Evolutionary conservation across 2,113 vertebrate genomes (phyloP).

Genomic region (Leptobrachium leishanense): DNA sequence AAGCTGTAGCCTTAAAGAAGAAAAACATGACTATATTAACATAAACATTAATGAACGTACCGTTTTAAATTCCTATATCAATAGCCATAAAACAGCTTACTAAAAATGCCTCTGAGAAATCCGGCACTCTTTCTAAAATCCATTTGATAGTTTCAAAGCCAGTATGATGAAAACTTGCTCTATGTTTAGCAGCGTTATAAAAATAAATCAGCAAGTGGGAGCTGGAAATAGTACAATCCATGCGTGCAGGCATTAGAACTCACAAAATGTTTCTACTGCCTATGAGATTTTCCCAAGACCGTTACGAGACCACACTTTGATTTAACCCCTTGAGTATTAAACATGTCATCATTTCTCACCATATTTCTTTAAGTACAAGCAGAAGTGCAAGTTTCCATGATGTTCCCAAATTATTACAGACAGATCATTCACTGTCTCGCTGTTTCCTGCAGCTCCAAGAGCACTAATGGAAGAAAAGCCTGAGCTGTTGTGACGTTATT

Average conservation of each 20-base stretch:
- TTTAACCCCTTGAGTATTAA: slow-evolving; percentile 52
- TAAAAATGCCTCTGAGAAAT: background rate
- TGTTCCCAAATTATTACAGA: too few species aligned
- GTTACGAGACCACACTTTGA: slow-evolving; percentile 51
- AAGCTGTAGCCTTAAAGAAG: too few species aligned
- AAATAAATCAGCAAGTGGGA: slow-evolving; percentile 39
- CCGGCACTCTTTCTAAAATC: slow-evolving; percentile 12
- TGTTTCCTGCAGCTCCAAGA: too few species aligned
- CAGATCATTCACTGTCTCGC: too few species aligned
- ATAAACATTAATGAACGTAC: background rate
- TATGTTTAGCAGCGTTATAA: slow-evolving; percentile 37
- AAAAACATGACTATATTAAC: background rate
- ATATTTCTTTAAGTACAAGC: too few species aligned
- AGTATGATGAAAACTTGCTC: slow-evolving; percentile 31
- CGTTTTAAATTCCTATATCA: background rate
- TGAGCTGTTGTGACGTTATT: too few species aligned
- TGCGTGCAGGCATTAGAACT: slow-evolving; percentile 25
- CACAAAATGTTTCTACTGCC: background rate
- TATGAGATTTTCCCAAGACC: background rate
- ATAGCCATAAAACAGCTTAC: background rate
- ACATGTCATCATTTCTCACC: too few species aligned
- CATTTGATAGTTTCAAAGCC: slow-evolving; percentile 12
- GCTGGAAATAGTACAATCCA: slow-evolving; percentile 41
- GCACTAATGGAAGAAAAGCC: too few species aligned
- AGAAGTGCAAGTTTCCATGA: too few species aligned